Evolutionary conservation across 2,113 vertebrate genomes (phyloP).

Genomic region (Brachypodius melanocephalos): DNA sequence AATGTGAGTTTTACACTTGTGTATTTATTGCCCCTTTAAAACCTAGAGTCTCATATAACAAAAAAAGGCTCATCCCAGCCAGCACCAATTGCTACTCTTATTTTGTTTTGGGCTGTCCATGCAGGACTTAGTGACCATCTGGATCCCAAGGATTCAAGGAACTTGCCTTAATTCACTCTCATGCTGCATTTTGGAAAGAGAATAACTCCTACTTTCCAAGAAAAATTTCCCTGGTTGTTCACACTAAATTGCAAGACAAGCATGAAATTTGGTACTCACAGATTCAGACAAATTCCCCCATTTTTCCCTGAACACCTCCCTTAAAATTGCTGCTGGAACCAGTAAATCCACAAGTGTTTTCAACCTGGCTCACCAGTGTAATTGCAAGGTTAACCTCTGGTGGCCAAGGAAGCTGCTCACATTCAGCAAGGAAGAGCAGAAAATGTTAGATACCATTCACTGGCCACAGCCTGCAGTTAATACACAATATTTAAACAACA

Average conservation of each 20-base stretch:
- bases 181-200: not conserved
- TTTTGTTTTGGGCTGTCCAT: not conserved
- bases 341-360: not conserved
- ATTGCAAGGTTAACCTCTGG: slow-evolving; percentile 22
- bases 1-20: not conserved
- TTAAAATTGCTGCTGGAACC: not conserved
- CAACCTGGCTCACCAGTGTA: not conserved
- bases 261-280: not conserved
- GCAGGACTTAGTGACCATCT: not conserved
- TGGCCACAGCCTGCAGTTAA: slow-evolving; percentile 52
- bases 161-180: not conserved
- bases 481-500: slow-evolving; percentile 60
- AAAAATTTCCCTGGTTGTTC: not conserved
- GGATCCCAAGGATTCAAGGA: not conserved
- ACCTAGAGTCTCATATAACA: not conserved
- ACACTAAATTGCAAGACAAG: not conserved
- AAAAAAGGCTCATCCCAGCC: not conserved
- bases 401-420: not conserved
- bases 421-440: slow-evolving; percentile 10
- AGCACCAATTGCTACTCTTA: not conserved
- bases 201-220: not conserved
- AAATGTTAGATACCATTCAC: slow-evolving; percentile 39
- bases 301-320: not conserved
- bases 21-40: not conserved
- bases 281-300: not conserved